A percentile compares a stretch with the other conserved stretches of the same genome.
These are phyloP conservation scores for Actinostola sp. DNA, from an alignment of 92 coral and sea anemone species.

Conservation along the genomic window DNA sequence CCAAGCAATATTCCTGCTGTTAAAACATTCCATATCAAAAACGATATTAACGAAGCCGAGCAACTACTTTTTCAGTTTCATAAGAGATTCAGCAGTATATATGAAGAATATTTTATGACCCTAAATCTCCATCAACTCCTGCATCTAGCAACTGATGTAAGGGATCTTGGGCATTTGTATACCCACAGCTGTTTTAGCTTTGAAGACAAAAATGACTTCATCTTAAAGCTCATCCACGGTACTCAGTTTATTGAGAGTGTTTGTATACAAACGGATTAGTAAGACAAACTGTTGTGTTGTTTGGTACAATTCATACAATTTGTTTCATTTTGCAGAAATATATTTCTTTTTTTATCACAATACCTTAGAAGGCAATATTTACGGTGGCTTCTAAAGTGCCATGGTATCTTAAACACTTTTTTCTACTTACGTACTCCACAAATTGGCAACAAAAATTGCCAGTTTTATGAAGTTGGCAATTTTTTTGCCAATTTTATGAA, in stretches of 20 bases:
- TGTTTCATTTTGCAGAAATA: slow-evolving; percentile 12
- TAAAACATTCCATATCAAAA: slow-evolving; percentile 41
- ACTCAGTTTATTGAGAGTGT: slow-evolving; percentile 43
- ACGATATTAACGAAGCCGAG: slow-evolving; percentile 34
- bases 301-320: not conserved
- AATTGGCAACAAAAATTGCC: not conserved
- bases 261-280: slow-evolving; percentile 25
- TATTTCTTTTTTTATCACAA: slow-evolving; percentile 9
- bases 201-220: slow-evolving; percentile 44
- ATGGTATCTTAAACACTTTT: not conserved
- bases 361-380: not conserved
- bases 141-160: slow-evolving; percentile 40
- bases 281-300: slow-evolving; percentile 20
- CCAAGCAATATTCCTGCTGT: slow-evolving; percentile 43
- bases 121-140: slow-evolving; percentile 47
- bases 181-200: slow-evolving; percentile 48
- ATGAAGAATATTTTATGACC: slow-evolving; percentile 28
- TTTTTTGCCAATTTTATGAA: no score
- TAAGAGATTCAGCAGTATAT: slow-evolving; percentile 13
- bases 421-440: not conserved
- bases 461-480: no score
- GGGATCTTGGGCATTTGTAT: slow-evolving; percentile 37
- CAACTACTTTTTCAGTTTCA: slow-evolving; percentile 18
- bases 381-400: not conserved
- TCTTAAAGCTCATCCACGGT: slow-evolving; percentile 39